A percentile compares a stretch with the other conserved stretches of the same genome.
phyloP scores from a whole-genome alignment of 2,113 vertebrate species.

The Zingel zingel region DNA sequence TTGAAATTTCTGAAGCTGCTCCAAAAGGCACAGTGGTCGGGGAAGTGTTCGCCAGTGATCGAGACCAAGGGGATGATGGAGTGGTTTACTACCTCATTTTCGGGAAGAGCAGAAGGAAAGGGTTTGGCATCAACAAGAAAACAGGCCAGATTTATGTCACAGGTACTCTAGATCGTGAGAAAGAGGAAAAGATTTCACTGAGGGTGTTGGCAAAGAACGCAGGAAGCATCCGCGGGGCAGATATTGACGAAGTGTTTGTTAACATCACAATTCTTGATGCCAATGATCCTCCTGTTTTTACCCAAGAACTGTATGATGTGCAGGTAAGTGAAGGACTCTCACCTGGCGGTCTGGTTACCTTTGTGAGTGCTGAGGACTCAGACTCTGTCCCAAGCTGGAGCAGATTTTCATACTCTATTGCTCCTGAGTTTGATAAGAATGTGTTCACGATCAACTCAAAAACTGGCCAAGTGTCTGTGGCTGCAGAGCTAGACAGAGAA shows the following conservation, averaged over 20 bases:
- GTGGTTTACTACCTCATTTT: constrained; percentile 96
- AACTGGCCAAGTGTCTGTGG: constrained; percentile 95
- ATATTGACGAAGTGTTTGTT: constrained; percentile 96
- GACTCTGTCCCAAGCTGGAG: constrained; percentile 98
- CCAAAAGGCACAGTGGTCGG: constrained; percentile 91
- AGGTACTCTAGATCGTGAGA: constrained; percentile 93
- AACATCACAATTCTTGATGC: constrained; percentile 96
- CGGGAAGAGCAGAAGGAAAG: constrained; percentile 92
- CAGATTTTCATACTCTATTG: constrained; percentile 94
- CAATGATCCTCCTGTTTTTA: constrained; percentile 96
- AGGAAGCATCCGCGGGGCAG: constrained; percentile 93
- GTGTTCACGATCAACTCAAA: constrained; percentile 95
- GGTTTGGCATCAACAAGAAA: constrained; percentile 90
- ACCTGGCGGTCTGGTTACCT: constrained; percentile 92
- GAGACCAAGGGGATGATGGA: constrained; percentile 93
- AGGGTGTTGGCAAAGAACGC: constrained; percentile 95
- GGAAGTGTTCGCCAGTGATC: constrained; percentile 98
- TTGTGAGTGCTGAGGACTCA: constrained; percentile 95
- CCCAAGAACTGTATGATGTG: constrained; percentile 88
- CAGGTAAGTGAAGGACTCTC: constrained; percentile 94
- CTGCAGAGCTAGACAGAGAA: constrained; percentile 93
- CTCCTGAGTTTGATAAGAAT: constrained; percentile 87
- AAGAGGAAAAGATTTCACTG: constrained; percentile 93
- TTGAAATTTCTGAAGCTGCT: constrained; percentile 96
- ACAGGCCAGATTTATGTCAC: constrained; percentile 95